phyloP scores from a whole-genome alignment of 1,140 invertebrate species.

The Solenopsis fugax region DNA sequence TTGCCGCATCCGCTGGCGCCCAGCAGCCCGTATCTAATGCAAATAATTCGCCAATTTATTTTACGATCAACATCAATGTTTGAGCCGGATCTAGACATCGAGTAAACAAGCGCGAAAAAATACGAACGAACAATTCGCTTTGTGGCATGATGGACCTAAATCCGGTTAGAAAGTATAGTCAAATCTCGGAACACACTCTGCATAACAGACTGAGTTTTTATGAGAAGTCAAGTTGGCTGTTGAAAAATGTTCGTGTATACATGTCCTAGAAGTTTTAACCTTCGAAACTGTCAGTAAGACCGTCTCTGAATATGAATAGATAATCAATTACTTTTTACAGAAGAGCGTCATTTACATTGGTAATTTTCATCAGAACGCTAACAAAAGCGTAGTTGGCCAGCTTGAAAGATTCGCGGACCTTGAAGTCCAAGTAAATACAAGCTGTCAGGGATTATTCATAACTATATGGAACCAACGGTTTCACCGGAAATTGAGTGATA shows the following conservation, averaged over 20 bases:
- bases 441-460: background rate
- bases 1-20: constrained; percentile 95
- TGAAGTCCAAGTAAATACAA: constrained; percentile 21
- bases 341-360: constrained; percentile 38
- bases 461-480: background rate
- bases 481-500: background rate
- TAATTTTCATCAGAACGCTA: constrained; percentile 24
- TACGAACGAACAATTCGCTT: background rate
- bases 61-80: background rate
- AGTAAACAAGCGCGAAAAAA: background rate
- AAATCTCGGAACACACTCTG: background rate
- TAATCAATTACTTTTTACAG: background rate
- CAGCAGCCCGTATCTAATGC: constrained; percentile 93
- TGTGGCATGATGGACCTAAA: too few relatives aligned
- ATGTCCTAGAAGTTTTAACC: background rate
- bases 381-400: background rate
- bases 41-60: background rate
- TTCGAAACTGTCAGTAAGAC: background rate
- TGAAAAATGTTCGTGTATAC: background rate
- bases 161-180: background rate
- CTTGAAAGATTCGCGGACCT: background rate
- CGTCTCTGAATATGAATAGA: constrained; percentile 5
- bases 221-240: background rate
- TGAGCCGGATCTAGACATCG: background rate
- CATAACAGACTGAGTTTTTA: background rate